These are phyloP conservation scores for Aphaenogaster rudis DNA, from an alignment of 1,140 invertebrate species.

Conservation along the genomic window DNA sequence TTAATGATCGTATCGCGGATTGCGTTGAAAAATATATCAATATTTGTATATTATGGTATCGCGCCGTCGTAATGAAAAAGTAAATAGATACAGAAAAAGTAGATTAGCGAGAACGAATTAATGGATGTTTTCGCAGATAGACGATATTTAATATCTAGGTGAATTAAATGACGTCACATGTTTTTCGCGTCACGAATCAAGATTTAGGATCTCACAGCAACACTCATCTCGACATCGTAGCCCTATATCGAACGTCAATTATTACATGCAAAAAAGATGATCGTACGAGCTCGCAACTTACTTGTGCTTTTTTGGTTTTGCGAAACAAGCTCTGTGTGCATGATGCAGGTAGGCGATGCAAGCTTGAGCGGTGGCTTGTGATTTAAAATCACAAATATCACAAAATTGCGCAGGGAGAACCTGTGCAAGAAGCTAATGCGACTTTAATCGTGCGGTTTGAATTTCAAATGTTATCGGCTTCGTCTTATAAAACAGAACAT, in stretches of 20 bases:
- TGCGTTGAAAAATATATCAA: neutral
- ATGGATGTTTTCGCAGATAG: neutral
- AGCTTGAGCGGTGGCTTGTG: neutral
- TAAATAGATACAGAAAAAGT: neutral
- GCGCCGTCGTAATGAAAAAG: neutral
- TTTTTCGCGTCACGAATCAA: neutral
- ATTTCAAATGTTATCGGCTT: slow-evolving; percentile 84
- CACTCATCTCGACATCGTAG: neutral
- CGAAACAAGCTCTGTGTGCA: slow-evolving; percentile 8
- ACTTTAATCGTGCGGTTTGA: slow-evolving; percentile 86
- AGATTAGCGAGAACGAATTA: neutral
- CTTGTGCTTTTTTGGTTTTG: slow-evolving; percentile 11
- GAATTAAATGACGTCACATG: neutral
- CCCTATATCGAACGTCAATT: neutral
- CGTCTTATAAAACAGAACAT: slow-evolving; percentile 64
- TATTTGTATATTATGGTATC: slow-evolving; percentile 17
- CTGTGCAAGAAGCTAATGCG: slow-evolving; percentile 81
- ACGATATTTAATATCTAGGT: neutral
- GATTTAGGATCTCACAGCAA: neutral
- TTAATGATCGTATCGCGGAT: neutral
- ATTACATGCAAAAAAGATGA: neutral
- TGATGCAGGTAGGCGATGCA: neutral
- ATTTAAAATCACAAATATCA: slow-evolving; percentile 30
- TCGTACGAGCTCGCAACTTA: slow-evolving; percentile 9
- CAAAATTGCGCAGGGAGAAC: slow-evolving; percentile 32